These are phyloP conservation scores for Leuciscus idus DNA, from an alignment of 2,113 vertebrate species.

Conservation along the genomic window DNA sequence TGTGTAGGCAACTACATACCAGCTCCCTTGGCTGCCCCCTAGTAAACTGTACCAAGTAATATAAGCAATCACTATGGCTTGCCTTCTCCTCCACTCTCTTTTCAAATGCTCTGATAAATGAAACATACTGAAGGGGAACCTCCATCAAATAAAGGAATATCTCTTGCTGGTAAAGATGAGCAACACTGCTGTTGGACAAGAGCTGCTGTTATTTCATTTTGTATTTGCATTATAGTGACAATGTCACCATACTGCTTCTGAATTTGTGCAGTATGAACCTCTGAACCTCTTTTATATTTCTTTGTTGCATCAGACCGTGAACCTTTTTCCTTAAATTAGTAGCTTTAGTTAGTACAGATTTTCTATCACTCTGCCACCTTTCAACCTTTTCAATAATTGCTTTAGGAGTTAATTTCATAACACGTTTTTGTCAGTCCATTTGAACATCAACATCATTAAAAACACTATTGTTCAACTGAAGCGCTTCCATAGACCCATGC, in stretches of 20 bases:
- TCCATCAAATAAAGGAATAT: constrained; percentile 1
- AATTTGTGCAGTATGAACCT: background rate
- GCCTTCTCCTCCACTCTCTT: background rate
- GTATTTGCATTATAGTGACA: background rate
- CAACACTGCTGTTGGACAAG: background rate
- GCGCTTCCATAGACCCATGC: background rate
- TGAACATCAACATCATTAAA: background rate
- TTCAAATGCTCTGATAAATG: background rate
- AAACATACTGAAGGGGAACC: constrained; percentile 3
- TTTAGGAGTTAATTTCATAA: no score
- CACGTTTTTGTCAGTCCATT: background rate
- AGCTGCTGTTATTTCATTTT: background rate
- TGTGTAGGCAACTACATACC: constrained; percentile 12
- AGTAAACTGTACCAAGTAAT: constrained; percentile 2
- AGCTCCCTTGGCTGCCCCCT: constrained; percentile 6
- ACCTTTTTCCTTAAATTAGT: background rate
- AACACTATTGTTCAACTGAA: background rate
- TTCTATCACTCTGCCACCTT: no score
- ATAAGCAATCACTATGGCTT: background rate
- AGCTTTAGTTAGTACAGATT: background rate
- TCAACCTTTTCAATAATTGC: no score
- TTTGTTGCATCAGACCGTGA: background rate
- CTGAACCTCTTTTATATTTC: background rate
- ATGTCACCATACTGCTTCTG: background rate
- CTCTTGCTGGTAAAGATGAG: background rate